Evolutionary conservation across 2,888 invertebrate genomes (phyloP), one percentile per base, ranked within the genome.

Genomic region (Calameuta pallipes): DNA sequence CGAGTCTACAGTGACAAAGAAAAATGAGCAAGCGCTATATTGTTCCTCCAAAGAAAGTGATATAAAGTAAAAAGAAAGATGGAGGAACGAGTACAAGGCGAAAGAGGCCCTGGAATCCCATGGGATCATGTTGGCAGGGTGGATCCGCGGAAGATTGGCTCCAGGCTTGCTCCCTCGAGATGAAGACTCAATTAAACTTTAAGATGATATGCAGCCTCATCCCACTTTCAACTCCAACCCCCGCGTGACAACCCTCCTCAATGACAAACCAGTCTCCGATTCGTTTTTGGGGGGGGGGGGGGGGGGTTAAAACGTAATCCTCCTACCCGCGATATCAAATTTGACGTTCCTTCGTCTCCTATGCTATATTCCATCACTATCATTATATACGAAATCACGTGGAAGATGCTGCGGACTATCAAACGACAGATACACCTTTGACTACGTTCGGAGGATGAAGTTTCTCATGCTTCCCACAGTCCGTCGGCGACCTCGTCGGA

Each of bases 141-240:
- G 85, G 86, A 86, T 86, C 86, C 86, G 85, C 87, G 85, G 85
- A 88, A 88, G 89, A 90, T 90, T 90, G 89, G 88, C 88, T 90
- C 83, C 92, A 91, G 91, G 91, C 90, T 91, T 89, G 89, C 92
- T 91, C 93, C 92, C 92, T 87, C 90, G 92, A 92, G 93, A 92
- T 92, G 92, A 91, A 92, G 93, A 94, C 94, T 94, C 94, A 94
- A 94, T 95, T 94, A 94, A 94, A 94, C 94, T 94, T 94, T 93
- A 94, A 93, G 94, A 94, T 93, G 93, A 93, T 93, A 94, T 94
- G 93, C 93, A 81, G 82, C 77, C 83, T 73, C 82, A 87, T 85
- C 89, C 90, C 91, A 90, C 91, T 92, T 30, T 71, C 71, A 71
- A 23, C 33, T 33, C 31, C 71, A 71, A 71, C 34, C 71, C 71